A percentile compares a stretch with the other conserved stretches of the same genome.
Conservation (phyloP, 2,113 vertebrate genomes). For the Phainopepla nitens region DNA sequence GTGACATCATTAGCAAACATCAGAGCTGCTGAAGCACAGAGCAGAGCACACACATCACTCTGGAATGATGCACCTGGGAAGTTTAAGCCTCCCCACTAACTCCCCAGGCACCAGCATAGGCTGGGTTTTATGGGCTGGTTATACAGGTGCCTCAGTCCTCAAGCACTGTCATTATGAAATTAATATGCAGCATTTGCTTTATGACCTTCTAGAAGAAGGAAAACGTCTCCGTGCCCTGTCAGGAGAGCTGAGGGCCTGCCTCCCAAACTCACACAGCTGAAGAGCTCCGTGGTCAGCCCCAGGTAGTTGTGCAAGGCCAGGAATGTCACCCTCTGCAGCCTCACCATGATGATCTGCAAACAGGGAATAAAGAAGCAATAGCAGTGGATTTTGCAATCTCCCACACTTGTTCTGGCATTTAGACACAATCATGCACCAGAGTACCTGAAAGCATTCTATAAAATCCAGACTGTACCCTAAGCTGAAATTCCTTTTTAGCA, state of each 20-base stretch:
- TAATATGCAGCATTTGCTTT: background rate
- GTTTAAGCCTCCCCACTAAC: background rate
- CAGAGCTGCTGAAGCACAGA: background rate
- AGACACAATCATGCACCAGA: background rate
- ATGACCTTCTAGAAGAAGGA: background rate
- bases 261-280: constrained; percentile 80
- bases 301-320: constrained; percentile 93
- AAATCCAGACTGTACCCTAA: background rate
- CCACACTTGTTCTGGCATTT: background rate
- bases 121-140: background rate
- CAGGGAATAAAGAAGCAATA: background rate
- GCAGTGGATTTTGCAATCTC: background rate
- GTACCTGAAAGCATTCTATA: background rate
- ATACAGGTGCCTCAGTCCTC: background rate
- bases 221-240: background rate
- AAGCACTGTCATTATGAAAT: background rate
- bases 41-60: background rate
- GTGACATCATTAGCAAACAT: rapidly evolving
- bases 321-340: constrained; percentile 93
- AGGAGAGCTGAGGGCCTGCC: background rate
- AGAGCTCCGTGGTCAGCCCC: constrained; percentile 92
- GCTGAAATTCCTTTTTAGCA: background rate
- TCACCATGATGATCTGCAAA: constrained; percentile 92
- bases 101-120: background rate
- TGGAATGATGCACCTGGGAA: background rate